Conservation (phyloP, 2,113 vertebrate genomes). For the Cyprinodon brontotheroides region DNA sequence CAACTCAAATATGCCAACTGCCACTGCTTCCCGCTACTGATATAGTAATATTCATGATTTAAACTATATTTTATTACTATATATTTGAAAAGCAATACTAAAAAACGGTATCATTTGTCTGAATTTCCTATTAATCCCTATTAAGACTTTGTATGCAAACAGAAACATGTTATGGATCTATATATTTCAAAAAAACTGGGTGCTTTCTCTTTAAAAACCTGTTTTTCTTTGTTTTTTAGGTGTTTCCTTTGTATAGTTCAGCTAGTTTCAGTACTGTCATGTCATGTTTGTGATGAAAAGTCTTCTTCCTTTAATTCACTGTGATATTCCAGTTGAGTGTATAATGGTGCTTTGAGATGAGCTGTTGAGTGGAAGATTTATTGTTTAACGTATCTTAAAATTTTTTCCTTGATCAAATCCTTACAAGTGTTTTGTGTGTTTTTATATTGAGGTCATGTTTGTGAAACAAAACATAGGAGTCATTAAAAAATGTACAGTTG, state of each 20-base stretch:
- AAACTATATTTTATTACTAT: not conserved
- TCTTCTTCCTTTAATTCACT: conserved; percentile 10
- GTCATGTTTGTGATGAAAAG: conserved; percentile 31
- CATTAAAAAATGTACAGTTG: conserved; percentile 72
- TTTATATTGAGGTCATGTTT: not conserved
- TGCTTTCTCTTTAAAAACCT: not conserved
- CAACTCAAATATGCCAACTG: too few relatives aligned
- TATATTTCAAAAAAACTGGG: not conserved
- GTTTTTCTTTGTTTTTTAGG: not conserved
- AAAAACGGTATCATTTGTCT: too few relatives aligned
- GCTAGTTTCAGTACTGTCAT: conserved; percentile 13
- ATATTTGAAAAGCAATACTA: too few relatives aligned
- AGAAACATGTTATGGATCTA: not conserved
- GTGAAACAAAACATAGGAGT: conserved; percentile 29
- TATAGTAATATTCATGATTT: too few relatives aligned
- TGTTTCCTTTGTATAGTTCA: not conserved
- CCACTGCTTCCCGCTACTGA: too few relatives aligned
- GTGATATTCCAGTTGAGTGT: conserved; percentile 9
- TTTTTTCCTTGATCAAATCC: conserved; percentile 41
- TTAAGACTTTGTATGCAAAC: not conserved
- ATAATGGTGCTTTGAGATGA: conserved; percentile 25
- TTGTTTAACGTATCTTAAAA: conserved; percentile 35
- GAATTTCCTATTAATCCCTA: not conserved
- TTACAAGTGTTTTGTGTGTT: not conserved
- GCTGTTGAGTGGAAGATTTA: conserved; percentile 4